phyloP scores from a whole-genome alignment of 30 jellyfish, hydroid and myxozoan species.

The Aurelia sp. region DNA sequence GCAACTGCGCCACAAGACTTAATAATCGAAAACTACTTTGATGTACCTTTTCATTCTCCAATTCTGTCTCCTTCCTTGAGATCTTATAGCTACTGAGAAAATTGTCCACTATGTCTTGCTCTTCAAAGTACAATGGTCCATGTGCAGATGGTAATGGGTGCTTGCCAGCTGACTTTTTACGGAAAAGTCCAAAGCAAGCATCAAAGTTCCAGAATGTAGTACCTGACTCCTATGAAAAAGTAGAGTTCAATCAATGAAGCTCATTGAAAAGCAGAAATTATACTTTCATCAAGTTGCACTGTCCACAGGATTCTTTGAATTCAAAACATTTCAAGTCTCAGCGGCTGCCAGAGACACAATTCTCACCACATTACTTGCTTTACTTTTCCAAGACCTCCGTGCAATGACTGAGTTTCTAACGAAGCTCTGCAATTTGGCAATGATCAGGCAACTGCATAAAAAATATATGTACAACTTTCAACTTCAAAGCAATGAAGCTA shows the following conservation, averaged over 20 bases:
- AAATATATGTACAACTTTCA: no score
- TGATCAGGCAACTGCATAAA: no score
- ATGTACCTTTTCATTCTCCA: slow-evolving; percentile 15
- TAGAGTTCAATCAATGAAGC: no score
- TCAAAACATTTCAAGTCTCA: no score
- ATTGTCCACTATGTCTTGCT: slow-evolving; percentile 35
- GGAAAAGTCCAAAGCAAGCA: slow-evolving; percentile 47
- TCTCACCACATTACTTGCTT: not conserved
- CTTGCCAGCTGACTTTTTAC: slow-evolving; percentile 43
- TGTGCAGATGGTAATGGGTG: slow-evolving; percentile 30
- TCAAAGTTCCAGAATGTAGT: slow-evolving; percentile 39
- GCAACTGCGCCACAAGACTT: no score
- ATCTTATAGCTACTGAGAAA: slow-evolving; percentile 29
- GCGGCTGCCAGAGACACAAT: not conserved
- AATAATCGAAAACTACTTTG: not conserved
- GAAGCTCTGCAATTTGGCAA: no score
- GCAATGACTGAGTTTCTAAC: no score
- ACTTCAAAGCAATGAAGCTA: no score
- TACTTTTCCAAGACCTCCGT: not conserved
- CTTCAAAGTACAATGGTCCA: slow-evolving; percentile 57
- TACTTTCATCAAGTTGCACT: no score
- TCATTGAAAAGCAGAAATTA: no score
- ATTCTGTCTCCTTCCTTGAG: slow-evolving; percentile 25
- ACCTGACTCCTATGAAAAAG: slow-evolving; percentile 23
- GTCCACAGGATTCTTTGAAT: no score